Evolutionary conservation across 2,888 invertebrate genomes (phyloP), one percentile per base, ranked within the genome.

Genomic region (Hirtodrosophila alboralis): DNA sequence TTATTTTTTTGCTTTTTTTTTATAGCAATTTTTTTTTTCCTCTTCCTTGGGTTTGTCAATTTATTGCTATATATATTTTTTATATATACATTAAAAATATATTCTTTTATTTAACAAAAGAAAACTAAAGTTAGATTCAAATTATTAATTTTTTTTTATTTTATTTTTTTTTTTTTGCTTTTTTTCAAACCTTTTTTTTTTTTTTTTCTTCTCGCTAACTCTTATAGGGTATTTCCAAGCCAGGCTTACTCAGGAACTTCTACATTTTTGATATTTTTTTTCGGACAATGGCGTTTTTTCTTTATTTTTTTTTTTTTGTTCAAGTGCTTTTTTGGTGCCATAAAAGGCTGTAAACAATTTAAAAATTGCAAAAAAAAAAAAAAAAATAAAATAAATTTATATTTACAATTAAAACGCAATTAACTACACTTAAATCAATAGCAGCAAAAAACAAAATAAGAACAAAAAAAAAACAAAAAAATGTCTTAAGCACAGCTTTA

Each of bases 301-400:
- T 10, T 67, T 63, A 43, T 73, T 73, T 68, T 47, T 73, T 44
- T 62, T 48, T 41, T 69, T 69, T 73, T 68, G 68, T 51, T 56
- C 69, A 73, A 70, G 69, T 70, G 69, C 61, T 69, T 52, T 3
- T 6, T 23, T 21, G 3, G 48, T 30, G 69, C 62, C 62, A 56
- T 44, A 61, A 52, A 69, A 68, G 44, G 51, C 60, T 36, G n/a
- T n/a, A 31, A 52, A 60, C 53, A 72, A 48, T 54, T 30, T 23
- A 66, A 34, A 9, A 31, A 21, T 4, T 21, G 12, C 12, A 51
- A 36, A 7, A 26, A 43, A 10, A 30, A 63, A 1, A 45, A 38
- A 51, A 36, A 7, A 26, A 43, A 10, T 27, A 63, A 1, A 45
- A 38, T 38, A 21, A 60, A 72, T 12, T 60, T 37, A 51, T 72